A percentile compares a stretch with the other conserved stretches of the same genome.
phyloP scores from a whole-genome alignment of 1,140 invertebrate species.

The Euschistus heros region DNA sequence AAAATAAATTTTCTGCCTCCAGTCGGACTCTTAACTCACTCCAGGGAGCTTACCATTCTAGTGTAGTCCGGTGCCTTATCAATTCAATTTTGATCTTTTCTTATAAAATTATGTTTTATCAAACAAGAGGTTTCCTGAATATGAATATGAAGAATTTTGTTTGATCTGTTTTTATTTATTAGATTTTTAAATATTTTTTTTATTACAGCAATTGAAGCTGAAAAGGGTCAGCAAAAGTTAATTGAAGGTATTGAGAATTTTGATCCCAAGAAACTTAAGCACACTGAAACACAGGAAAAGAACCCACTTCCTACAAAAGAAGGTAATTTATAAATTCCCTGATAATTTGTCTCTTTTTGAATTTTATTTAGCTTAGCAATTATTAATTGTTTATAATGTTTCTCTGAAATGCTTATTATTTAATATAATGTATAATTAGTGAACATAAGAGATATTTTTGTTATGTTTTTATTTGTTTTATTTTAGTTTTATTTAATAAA shows the following conservation, averaged over 20 bases:
- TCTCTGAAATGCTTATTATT: not conserved
- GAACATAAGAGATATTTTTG: not conserved
- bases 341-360: not conserved
- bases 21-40: no score
- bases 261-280: constrained; percentile 72
- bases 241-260: constrained; percentile 82
- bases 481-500: not conserved
- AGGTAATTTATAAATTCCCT: constrained; percentile 39
- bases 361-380: not conserved
- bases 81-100: no score
- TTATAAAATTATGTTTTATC: no score
- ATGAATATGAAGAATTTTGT: no score
- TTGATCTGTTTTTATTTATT: no score
- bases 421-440: not conserved
- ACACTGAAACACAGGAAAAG: constrained; percentile 80
- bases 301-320: constrained; percentile 78
- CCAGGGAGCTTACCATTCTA: no score
- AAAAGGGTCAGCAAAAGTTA: constrained; percentile 75
- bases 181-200: constrained; percentile 20
- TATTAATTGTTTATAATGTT: not conserved
- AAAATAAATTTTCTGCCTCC: no score
- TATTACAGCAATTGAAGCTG: constrained; percentile 66
- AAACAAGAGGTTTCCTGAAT: no score
- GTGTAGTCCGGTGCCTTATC: no score
- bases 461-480: not conserved